Percentiles rank a stretch among this genome's conserved stretches.
These are phyloP conservation scores for Hipposideros armiger DNA, from an alignment of 2,113 vertebrate species.

Conservation along the genomic window DNA sequence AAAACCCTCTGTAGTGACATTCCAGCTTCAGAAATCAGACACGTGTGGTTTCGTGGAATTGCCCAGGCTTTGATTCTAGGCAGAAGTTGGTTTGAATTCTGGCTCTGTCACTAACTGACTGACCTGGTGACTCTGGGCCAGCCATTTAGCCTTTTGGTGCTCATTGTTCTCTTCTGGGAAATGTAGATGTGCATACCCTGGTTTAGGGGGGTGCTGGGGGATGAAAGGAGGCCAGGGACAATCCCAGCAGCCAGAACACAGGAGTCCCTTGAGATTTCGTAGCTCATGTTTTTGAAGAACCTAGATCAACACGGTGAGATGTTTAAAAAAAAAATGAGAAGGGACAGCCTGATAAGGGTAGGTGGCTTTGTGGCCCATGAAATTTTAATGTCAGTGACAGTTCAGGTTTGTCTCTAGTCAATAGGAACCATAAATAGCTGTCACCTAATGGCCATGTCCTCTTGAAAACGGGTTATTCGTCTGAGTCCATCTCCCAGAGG, in stretches of 20 bases:
- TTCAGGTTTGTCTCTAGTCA: slow-evolving; percentile 77
- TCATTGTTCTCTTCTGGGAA: slow-evolving; percentile 15
- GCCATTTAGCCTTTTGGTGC: not conserved
- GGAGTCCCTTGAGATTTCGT: not conserved
- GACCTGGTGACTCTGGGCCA: slow-evolving; percentile 30
- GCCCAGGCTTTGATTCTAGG: slow-evolving; percentile 62
- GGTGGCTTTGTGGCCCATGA: slow-evolving; percentile 54
- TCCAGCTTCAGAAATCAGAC: slow-evolving; percentile 66
- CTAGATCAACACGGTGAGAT: slow-evolving; percentile 30
- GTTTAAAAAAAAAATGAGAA: slow-evolving; percentile 64
- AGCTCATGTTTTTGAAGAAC: slow-evolving; percentile 38
- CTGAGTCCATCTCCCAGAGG: slow-evolving; percentile 79
- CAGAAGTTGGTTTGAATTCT: slow-evolving; percentile 27
- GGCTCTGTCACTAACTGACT: slow-evolving; percentile 30
- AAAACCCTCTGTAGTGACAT: slow-evolving; percentile 53
- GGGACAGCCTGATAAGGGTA: slow-evolving; percentile 66
- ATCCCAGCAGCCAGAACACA: not conserved
- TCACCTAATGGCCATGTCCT: slow-evolving; percentile 79
- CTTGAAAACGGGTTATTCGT: slow-evolving; percentile 82
- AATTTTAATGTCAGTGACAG: slow-evolving; percentile 79
- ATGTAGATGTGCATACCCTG: not conserved
- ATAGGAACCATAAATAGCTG: slow-evolving; percentile 81
- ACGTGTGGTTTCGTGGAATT: slow-evolving; percentile 58
- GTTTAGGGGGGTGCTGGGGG: not conserved
- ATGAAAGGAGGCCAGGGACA: not conserved